These are phyloP conservation scores for Enteromius trimaculatus DNA, from an alignment of 2,797 vertebrate genomes.

Conservation along the genomic window DNA sequence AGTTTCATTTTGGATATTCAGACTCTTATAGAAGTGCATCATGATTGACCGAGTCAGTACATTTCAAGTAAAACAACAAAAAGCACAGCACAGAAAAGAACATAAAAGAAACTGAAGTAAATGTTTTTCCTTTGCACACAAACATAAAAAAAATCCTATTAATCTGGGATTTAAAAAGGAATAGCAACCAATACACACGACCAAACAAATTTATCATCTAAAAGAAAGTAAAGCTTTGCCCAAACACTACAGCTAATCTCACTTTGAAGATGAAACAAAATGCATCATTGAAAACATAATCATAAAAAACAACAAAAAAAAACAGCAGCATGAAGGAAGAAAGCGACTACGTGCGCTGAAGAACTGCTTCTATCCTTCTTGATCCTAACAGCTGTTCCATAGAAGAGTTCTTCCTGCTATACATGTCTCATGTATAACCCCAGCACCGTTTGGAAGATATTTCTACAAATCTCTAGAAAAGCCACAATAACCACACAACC, in stretches of 20 bases:
- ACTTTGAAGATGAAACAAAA: slow-evolving; percentile 66
- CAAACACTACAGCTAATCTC: slow-evolving; percentile 69
- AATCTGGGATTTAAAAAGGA: slow-evolving; percentile 58
- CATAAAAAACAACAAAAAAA: not conserved
- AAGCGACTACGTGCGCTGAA: slow-evolving; percentile 67
- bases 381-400: slow-evolving; percentile 59
- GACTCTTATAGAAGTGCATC: slow-evolving; percentile 11
- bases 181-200: slow-evolving; percentile 66
- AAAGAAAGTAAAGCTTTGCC: slow-evolving; percentile 57
- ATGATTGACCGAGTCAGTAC: not conserved
- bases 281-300: slow-evolving; percentile 58
- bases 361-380: slow-evolving; percentile 62
- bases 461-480: slow-evolving; percentile 43
- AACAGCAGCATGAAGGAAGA: slow-evolving; percentile 78
- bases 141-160: slow-evolving; percentile 60
- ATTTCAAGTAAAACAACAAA: slow-evolving; percentile 35
- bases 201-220: slow-evolving; percentile 66
- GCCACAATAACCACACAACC: slow-evolving; percentile 31
- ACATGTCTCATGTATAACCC: slow-evolving; percentile 54
- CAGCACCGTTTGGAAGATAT: slow-evolving; percentile 62
- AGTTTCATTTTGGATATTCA: not conserved
- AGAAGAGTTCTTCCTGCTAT: slow-evolving; percentile 59
- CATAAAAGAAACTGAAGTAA: not conserved
- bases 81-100: slow-evolving; percentile 53
- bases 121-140: slow-evolving; percentile 53